These are phyloP conservation scores for Gopherus evgoodei DNA, from an alignment of 2,113 vertebrate species.

Conservation along the genomic window DNA sequence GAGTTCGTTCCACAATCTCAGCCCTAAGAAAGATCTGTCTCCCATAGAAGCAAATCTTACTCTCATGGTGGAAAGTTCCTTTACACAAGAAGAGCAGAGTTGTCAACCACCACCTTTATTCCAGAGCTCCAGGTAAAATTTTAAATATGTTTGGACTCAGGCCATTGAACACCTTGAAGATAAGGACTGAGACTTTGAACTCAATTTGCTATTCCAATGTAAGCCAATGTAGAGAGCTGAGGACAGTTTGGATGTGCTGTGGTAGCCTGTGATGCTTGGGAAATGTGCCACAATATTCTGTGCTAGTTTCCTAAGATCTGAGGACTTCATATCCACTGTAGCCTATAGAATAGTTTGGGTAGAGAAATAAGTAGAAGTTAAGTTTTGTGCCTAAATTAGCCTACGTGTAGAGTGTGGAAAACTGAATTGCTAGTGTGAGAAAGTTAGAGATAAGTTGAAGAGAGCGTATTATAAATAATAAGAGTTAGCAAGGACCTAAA, in stretches of 20 bases:
- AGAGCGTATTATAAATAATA: background rate
- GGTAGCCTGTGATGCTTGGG: background rate
- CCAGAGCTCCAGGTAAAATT: rapidly evolving
- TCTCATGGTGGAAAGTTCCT: background rate
- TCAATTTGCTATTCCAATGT: background rate
- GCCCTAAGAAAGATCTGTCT: background rate
- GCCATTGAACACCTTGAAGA: background rate
- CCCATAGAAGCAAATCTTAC: background rate
- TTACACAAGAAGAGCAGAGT: background rate
- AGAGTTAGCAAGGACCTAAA: background rate
- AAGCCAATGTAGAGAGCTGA: background rate
- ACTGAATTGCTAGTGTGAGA: background rate
- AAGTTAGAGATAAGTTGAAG: background rate
- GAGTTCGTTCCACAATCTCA: background rate
- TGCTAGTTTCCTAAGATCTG: background rate
- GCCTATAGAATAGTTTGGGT: background rate
- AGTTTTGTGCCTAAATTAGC: background rate
- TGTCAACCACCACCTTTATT: background rate
- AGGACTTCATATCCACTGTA: background rate
- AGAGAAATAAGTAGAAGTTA: background rate
- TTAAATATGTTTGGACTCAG: background rate
- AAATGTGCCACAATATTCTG: background rate
- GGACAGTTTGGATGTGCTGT: background rate
- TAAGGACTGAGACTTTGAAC: background rate
- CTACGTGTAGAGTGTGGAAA: background rate